Evolutionary conservation across 2,113 vertebrate genomes (phyloP), one percentile per base, ranked within the genome.

Genomic region (Elanoides forficatus): DNA sequence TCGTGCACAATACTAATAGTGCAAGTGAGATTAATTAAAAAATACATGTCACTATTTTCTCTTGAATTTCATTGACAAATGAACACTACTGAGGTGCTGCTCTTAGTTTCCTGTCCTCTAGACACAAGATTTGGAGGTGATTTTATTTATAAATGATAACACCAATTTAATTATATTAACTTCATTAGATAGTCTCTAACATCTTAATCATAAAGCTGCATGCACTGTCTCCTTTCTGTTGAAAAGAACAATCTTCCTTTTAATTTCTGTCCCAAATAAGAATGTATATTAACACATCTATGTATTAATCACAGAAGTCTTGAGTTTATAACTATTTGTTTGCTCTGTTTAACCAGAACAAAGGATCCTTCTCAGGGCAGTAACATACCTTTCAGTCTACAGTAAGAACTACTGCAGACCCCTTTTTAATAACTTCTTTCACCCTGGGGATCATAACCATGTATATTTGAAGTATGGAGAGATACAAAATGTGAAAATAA

Each of bases 321-420:
- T 94, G 56, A 84, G 86, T 67, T 81, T 83, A 25, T 53, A 92
- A 48, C 26, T 87, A 15, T 71, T 88, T 73, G 16, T 85, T 95
- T 89, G n/a, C 53, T 93, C 23, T 65, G 34, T 86, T 87, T 88
- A 80, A 85, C 17, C n/a, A 66, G 36, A 95, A 73, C 62, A 96
- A 92, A 62, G 20, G 38, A 75, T 72, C 34, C 58, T 90, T 89
- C 30, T 75, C 6, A 47, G 34, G 15, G 11, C 4, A 1, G 38
- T 68, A 70, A 60, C 13, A 36, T 38, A 90, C 62, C 15, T 91
- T 90, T 80, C n/a, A 72, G 23, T 42, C 42, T 71, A 40, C 30
- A 68, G n/a, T 50, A 43, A 56, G 32, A 94, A 55, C 53, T 48
- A 56, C 26, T 66, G 27, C 52, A 87, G 45, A 19, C 21, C 12